A percentile compares a stretch with the other conserved stretches of the same genome.
phyloP scores from a whole-genome alignment of 2,888 invertebrate species.

The Lithophane leautieri region DNA sequence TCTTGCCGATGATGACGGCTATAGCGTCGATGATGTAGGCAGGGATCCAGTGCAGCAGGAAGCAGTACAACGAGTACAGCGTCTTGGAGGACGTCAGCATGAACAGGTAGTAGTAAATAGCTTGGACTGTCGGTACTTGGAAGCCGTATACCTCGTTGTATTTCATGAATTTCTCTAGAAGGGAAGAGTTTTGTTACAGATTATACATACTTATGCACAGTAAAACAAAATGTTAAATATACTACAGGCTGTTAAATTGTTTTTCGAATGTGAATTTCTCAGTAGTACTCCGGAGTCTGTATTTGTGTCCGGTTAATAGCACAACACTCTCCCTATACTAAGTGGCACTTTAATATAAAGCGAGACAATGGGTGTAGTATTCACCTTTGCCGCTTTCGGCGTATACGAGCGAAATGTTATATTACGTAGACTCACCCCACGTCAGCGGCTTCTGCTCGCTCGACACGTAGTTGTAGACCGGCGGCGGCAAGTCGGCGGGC shows the following conservation, averaged over 20 bases:
- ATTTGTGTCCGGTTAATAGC: not conserved
- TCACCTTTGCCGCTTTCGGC: too few species aligned
- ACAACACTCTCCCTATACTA: not conserved
- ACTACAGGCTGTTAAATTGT: not conserved
- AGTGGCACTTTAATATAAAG: too few species aligned
- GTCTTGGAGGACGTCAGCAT: slow-evolving; percentile 91
- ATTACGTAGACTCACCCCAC: not conserved
- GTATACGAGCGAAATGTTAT: too few species aligned
- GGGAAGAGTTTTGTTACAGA: not conserved
- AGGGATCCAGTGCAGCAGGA: slow-evolving; percentile 91
- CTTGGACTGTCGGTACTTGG: slow-evolving; percentile 88
- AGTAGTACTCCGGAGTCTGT: not conserved
- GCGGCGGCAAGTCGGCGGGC: slow-evolving; percentile 80
- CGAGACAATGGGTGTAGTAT: too few species aligned
- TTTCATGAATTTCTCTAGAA: slow-evolving; percentile 89
- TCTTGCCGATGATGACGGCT: slow-evolving; percentile 90
- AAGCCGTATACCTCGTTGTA: slow-evolving; percentile 88
- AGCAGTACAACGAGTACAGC: slow-evolving; percentile 89
- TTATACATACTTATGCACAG: not conserved
- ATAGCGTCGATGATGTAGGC: slow-evolving; percentile 91
- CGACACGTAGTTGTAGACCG: slow-evolving; percentile 96
- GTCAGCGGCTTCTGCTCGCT: slow-evolving; percentile 24
- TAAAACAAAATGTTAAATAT: not conserved
- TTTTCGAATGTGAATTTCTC: not conserved
- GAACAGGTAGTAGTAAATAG: slow-evolving; percentile 92